These are phyloP conservation scores for Pterophyllum scalare DNA, from an alignment of 2,113 vertebrate species.

Conservation along the genomic window DNA sequence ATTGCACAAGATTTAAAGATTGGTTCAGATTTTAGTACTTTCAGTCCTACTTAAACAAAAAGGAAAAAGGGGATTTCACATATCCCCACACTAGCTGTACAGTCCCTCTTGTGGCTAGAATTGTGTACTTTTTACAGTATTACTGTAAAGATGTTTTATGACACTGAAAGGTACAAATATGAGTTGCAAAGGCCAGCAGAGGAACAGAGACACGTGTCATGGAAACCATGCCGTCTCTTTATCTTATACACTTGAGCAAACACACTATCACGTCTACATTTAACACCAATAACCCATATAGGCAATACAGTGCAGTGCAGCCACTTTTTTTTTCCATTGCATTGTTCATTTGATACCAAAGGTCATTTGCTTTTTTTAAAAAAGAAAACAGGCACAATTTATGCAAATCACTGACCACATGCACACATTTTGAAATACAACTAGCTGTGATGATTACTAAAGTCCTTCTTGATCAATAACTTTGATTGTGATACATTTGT, in stretches of 20 bases:
- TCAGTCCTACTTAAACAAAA: too few relatives aligned
- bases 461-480: background rate
- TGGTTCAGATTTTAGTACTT: too few relatives aligned
- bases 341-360: background rate
- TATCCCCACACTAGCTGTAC: background rate
- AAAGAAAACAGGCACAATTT: background rate
- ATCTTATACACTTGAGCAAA: background rate
- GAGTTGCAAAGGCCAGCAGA: background rate
- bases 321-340: background rate
- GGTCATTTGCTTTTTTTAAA: background rate
- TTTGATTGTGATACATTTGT: background rate
- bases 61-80: background rate
- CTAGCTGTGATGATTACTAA: background rate
- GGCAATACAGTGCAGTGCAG: background rate
- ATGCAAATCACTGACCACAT: background rate
- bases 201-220: constrained; percentile 50
- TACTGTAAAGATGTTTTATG: background rate
- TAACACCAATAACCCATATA: background rate
- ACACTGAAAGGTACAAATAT: background rate
- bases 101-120: constrained; percentile 39
- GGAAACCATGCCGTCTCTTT: constrained; percentile 3
- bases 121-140: constrained; percentile 1
- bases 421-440: background rate
- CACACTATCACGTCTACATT: background rate
- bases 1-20: background rate